Evolutionary conservation across 2,113 vertebrate genomes (phyloP).

Genomic region (Epinephelus cyanopodus): DNA sequence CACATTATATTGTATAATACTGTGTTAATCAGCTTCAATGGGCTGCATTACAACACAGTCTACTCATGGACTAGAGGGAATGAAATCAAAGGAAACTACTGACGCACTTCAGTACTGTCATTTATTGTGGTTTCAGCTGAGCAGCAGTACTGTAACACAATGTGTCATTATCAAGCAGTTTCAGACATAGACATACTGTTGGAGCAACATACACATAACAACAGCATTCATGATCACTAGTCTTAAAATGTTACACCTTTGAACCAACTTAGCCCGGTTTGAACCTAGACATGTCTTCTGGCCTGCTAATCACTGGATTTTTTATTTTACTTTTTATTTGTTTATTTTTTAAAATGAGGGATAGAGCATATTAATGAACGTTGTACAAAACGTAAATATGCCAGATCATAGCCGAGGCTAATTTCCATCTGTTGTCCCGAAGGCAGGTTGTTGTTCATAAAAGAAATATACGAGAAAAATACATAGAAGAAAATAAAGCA

Average conservation of each 20-base stretch:
- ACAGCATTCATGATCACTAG: no score
- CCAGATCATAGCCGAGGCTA: no score
- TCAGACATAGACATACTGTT: background rate
- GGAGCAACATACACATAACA: background rate
- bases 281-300: background rate
- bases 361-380: no score
- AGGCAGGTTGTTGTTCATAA: no score
- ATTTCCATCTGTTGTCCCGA: no score
- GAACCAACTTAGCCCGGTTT: no score
- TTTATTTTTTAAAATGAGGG: no score
- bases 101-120: background rate
- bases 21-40: background rate
- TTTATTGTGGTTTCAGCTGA: slow-evolving; percentile 2
- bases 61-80: background rate
- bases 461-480: no score
- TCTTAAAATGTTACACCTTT: no score
- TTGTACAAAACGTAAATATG: no score
- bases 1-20: background rate
- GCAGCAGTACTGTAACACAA: background rate
- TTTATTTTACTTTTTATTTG: no score
- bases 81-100: background rate
- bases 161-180: background rate
- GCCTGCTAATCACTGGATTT: background rate
- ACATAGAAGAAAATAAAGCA: no score
- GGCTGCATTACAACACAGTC: background rate